These are phyloP conservation scores for Heliconius eleuchia DNA, from an alignment of 1,140 invertebrate genomes.

Conservation along the genomic window DNA sequence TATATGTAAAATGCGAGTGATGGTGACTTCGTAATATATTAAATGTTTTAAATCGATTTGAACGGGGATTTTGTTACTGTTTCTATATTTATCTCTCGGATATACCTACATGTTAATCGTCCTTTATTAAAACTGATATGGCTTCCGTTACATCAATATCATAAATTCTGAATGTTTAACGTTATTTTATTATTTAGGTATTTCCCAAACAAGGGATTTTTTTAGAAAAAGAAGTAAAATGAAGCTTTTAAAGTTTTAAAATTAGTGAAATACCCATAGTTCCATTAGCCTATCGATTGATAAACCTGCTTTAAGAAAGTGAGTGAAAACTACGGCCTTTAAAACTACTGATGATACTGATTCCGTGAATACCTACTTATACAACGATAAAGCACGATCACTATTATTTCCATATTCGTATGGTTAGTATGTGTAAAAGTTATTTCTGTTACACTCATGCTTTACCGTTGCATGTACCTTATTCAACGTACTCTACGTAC, in stretches of 20 bases:
- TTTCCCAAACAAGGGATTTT: neutral
- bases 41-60: neutral
- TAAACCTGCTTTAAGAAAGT: constrained; percentile 7
- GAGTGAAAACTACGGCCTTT: constrained; percentile 16
- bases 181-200: neutral
- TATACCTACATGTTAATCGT: neutral
- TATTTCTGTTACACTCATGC: constrained; percentile 45
- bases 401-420: constrained; percentile 66
- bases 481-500: neutral
- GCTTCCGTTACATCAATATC: neutral
- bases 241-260: neutral
- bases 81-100: neutral
- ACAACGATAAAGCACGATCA: constrained; percentile 38
- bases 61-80: neutral
- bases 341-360: constrained; percentile 12
- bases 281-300: neutral
- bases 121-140: neutral
- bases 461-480: constrained; percentile 32
- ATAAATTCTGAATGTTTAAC: neutral
- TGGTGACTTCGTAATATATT: neutral
- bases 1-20: neutral
- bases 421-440: constrained; percentile 51
- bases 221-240: neutral
- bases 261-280: neutral
- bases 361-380: constrained; percentile 31